Conservation (phyloP, 1,140 invertebrate species). For the Dryas iulia region DNA sequence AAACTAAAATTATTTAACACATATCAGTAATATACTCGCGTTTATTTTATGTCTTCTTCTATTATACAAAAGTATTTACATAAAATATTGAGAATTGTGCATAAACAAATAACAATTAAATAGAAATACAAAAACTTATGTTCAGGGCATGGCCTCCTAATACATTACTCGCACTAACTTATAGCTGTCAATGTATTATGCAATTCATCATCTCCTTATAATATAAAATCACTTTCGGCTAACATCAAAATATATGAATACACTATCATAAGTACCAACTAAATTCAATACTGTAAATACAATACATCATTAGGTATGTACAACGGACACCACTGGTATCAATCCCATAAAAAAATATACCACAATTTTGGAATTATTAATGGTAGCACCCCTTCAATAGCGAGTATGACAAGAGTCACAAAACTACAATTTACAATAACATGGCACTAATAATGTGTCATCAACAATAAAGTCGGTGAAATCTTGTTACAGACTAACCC, state of each 20-base stretch:
- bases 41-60: constrained; percentile 80
- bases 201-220: constrained; percentile 69
- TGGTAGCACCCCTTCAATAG: constrained; percentile 81
- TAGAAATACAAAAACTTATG: constrained; percentile 77
- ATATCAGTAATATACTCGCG: constrained; percentile 81
- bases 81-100: constrained; percentile 82
- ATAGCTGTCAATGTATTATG: constrained; percentile 74
- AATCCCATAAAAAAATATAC: constrained; percentile 79
- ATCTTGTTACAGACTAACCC: constrained; percentile 80
- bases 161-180: constrained; percentile 71
- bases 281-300: constrained; percentile 80
- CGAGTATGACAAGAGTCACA: constrained; percentile 81
- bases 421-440: constrained; percentile 78
- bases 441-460: constrained; percentile 80
- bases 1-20: constrained; percentile 81
- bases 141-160: constrained; percentile 71
- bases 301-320: constrained; percentile 76
- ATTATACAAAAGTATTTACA: constrained; percentile 82
- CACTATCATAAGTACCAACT: constrained; percentile 77
- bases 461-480: constrained; percentile 75
- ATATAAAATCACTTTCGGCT: constrained; percentile 77
- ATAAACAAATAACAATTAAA: constrained; percentile 82
- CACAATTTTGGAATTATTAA: constrained; percentile 80
- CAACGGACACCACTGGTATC: constrained; percentile 79
- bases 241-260: constrained; percentile 74